These are phyloP conservation scores for Crepidodera aurea DNA, from an alignment of 2,888 invertebrate species.

Conservation along the genomic window DNA sequence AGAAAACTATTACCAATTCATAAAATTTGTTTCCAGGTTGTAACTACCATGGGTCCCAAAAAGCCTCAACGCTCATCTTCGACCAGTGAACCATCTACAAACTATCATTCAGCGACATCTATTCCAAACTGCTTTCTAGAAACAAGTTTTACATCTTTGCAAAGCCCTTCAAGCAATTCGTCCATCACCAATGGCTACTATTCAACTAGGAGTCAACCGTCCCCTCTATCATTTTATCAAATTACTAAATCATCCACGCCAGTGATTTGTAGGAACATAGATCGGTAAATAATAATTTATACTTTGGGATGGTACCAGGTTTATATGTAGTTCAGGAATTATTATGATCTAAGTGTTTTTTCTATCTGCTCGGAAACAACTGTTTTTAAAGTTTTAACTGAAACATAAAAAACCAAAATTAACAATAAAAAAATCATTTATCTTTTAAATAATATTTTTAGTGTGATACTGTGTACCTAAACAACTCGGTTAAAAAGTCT, in stretches of 20 bases:
- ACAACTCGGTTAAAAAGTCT: too few species aligned
- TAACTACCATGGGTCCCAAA: slow-evolving; percentile 80
- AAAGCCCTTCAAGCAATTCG: slow-evolving; percentile 61
- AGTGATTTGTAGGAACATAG: slow-evolving; percentile 15
- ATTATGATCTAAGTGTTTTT: too few species aligned
- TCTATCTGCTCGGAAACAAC: too few species aligned
- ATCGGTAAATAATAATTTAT: not conserved
- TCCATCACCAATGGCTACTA: slow-evolving; percentile 58
- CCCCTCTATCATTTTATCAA: slow-evolving; percentile 47
- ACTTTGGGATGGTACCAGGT: too few species aligned
- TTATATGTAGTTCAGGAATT: too few species aligned
- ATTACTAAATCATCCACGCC: slow-evolving; percentile 13
- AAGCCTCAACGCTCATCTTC: slow-evolving; percentile 73
- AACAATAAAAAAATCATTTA: too few species aligned
- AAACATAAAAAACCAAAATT: too few species aligned
- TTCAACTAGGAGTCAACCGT: slow-evolving; percentile 55
- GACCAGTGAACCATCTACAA: slow-evolving; percentile 53
- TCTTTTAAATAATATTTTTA: too few species aligned
- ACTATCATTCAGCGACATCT: slow-evolving; percentile 57
- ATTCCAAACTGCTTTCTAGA: slow-evolving; percentile 69
- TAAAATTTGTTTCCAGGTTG: slow-evolving; percentile 75
- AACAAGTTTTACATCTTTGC: slow-evolving; percentile 78
- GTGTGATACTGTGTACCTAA: too few species aligned
- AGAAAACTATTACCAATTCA: too few species aligned
- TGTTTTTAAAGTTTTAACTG: too few species aligned